These are phyloP conservation scores for Gallinago media DNA, from an alignment of 2,113 vertebrate genomes.

Conservation along the genomic window DNA sequence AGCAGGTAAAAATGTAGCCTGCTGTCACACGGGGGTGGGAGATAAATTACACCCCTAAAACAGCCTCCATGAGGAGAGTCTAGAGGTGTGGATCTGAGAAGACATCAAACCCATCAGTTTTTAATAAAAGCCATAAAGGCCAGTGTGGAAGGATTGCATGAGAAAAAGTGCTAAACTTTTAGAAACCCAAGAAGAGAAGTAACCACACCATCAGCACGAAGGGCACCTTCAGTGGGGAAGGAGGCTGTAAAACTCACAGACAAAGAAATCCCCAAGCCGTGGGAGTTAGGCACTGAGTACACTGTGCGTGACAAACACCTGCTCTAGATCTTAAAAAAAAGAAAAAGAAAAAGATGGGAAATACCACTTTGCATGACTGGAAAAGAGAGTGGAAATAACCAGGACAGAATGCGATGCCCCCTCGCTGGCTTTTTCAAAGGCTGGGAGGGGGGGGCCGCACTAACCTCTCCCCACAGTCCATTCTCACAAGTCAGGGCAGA, in stretches of 20 bases:
- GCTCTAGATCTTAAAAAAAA: not conserved
- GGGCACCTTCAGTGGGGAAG: not conserved
- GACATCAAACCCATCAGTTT: not conserved
- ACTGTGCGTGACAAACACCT: not conserved
- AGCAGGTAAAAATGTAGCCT: not conserved
- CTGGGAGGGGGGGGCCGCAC: not conserved
- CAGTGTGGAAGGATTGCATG: not conserved
- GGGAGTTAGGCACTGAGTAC: rapidly evolving
- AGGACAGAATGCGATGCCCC: not conserved
- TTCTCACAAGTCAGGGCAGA: not conserved
- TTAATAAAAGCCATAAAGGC: not conserved
- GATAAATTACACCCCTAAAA: not conserved
- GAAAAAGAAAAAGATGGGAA: not conserved
- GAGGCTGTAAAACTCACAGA: not conserved
- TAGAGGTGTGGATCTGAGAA: not conserved
- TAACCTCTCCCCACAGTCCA: not conserved
- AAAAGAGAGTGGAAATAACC: not conserved
- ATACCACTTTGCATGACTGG: not conserved
- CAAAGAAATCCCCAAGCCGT: not conserved
- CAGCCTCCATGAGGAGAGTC: not conserved
- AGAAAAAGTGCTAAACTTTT: not conserved
- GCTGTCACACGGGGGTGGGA: not conserved
- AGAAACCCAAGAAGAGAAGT: not conserved
- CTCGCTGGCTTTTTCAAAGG: not conserved
- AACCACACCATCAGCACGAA: not conserved